Evolutionary conservation across 2,888 invertebrate species (phyloP), one percentile per base, ranked within the genome.

Genomic region (Xestia c-nigrum): DNA sequence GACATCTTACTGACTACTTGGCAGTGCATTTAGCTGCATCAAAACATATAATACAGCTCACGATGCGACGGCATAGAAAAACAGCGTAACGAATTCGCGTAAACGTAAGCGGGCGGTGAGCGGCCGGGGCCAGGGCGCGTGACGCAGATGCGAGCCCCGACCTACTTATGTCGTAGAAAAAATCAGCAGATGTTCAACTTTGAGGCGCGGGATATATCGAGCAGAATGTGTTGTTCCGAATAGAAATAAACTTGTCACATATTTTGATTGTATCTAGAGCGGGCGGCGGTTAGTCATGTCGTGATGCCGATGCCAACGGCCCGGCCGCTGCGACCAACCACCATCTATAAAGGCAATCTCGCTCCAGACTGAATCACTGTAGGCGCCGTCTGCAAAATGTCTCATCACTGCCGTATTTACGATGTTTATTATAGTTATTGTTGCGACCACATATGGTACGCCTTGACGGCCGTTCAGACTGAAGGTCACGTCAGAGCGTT

Each of bases 191-290:
- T 96, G 96, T 95, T 96, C 92, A 95, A 95, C 93, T 95, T 93
- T 93, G 93, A 92, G 92, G 91, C 92, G 94, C 92, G 94, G 93
- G 94, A 93, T 95, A 96, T 96, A 96, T 96, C 93, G 95, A 95
- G 94, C 92, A 94, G 94, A 95, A 95, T 94, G 94, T 95, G 95
- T 95, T 95, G 95, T 96, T 95, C 94, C 92, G 95, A 96, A 96
- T 96, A 96, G 96, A 96, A 96, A 96, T 96, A 96, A 96, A 96
- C 95, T 95, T 96, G 96, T 96, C 96, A 95, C 96, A 96, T 96
- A 96, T 96, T 96, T 96, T 96, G 96, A 96, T 96, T 96, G 96
- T 96, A 96, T 96, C 95, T 96, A 96, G 96, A 96, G 96, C 96
- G 95, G 92, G 94, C 93, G 92, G 93, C 92, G 96, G 96, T 96